Conservation (phyloP, 1,140 invertebrate genomes). For the Pollicipes pollicipes region DNA sequence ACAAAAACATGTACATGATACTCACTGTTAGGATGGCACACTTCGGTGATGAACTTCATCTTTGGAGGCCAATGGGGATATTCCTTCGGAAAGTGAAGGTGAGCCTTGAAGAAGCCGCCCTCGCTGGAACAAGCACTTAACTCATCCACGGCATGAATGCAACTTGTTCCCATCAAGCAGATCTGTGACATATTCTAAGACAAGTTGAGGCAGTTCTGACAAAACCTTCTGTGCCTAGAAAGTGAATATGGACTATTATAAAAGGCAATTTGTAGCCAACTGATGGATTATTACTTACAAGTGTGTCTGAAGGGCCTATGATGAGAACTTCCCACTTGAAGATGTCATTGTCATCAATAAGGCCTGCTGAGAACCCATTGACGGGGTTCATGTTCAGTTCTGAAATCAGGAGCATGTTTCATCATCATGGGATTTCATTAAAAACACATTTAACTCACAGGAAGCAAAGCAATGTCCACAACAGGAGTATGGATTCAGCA, state of each 20-base stretch:
- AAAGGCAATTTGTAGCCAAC: neutral
- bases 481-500: too few relatives aligned
- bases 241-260: neutral
- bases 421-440: too few relatives aligned
- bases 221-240: neutral
- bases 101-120: slow-evolving; percentile 96
- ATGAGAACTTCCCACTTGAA: slow-evolving; percentile 99
- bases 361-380: slow-evolving; percentile 96
- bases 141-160: neutral
- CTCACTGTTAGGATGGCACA: slow-evolving; percentile 99
- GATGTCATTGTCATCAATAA: slow-evolving; percentile 98
- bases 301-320: slow-evolving; percentile 94
- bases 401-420: slow-evolving; percentile 29
- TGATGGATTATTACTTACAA: slow-evolving; percentile 49
- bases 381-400: slow-evolving; percentile 97
- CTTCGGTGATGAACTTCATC: slow-evolving; percentile 99
- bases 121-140: slow-evolving; percentile 46
- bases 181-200: neutral
- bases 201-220: neutral
- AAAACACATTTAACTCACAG: too few relatives aligned
- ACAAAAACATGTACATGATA: slow-evolving; percentile 21
- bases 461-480: too few relatives aligned
- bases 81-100: slow-evolving; percentile 93
- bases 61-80: slow-evolving; percentile 94
- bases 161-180: neutral